phyloP scores from a whole-genome alignment of 2,888 invertebrate species.

The Nasonia oneida region DNA sequence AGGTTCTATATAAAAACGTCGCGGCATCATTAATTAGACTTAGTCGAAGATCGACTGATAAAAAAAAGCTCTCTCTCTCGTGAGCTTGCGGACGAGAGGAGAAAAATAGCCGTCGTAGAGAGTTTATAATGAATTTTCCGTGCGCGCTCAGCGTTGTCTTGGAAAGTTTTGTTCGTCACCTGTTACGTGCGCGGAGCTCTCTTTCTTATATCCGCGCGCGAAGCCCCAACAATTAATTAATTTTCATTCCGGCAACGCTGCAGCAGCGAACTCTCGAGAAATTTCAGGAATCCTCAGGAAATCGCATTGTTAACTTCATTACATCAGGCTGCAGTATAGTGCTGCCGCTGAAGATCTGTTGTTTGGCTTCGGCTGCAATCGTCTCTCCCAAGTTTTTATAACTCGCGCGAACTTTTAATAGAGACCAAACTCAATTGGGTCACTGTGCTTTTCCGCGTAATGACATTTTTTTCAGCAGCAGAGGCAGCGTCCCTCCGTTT shows the following conservation, averaged over 20 bases:
- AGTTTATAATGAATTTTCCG: conserved; percentile 51
- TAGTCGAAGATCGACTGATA: background rate
- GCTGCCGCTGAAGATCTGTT: background rate
- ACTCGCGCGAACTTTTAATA: background rate
- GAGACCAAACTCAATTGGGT: background rate
- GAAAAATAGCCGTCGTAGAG: conserved; percentile 16
- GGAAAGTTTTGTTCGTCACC: conserved; percentile 54
- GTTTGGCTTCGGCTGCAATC: background rate
- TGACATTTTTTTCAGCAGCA: background rate
- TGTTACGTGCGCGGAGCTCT: conserved; percentile 42
- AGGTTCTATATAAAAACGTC: background rate
- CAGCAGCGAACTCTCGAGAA: background rate
- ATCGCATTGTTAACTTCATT: conserved; percentile 13
- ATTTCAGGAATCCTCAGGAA: conserved; percentile 21
- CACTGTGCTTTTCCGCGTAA: background rate
- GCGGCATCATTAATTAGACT: conserved; percentile 7
- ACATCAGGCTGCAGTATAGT: background rate
- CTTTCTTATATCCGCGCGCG: background rate
- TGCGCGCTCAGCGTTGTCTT: background rate
- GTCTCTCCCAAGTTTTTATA: background rate
- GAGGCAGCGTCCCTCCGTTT: no score
- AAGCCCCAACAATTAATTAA: conserved; percentile 47
- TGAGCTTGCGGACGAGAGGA: background rate
- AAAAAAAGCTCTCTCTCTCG: background rate
- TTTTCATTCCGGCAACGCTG: conserved; percentile 25